Base-by-base conservation (phyloP, 2,888 invertebrate genomes). In the Ophioninae sp. region DNA sequence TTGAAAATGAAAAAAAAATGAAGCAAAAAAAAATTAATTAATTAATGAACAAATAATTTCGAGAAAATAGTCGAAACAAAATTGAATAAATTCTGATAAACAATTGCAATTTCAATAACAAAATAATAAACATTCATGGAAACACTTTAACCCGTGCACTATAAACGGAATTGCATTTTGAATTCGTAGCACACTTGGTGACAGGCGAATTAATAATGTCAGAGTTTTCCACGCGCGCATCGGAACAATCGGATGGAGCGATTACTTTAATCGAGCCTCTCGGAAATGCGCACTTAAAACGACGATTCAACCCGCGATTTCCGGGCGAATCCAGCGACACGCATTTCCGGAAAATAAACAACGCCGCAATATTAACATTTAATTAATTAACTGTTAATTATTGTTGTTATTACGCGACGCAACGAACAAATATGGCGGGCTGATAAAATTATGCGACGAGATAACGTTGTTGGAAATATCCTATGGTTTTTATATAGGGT, bases 341-440 rank as follows among this genome's bases (percentile, higher is more conserved):
- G 17, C 5, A 51, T 51, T 13, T 10, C 51, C 51, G 51, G 17
- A 51, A 51, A 51, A 51, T 51, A 51, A 51, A 51, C 22, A 41
- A 10, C 37, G 0, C 13, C 58, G 59, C 2, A 41, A 72, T 72
- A 59, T 59, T 17, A 20, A 39, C 59, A 59, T 37, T 72, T 72
- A 59, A 72, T 51, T 59, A 73, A 73, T 44, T 61, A 10, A 51
- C 51, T 30, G 30, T 30, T 58, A 58, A 37, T 37, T 22, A 20
- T 44, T 20, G 44, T 13, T 17, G 51, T 51, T 51, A 17, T 51
- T 2, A 10, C 17, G 17, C 51, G 17, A 17, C 6, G 13, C 68
- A 39, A 74, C 68, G 68, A 69, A 74, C 61, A n/a, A 61, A 56
- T 56, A 58, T 73, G 80, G 41, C 13, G 63, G 64, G 51, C 64